Conservation (phyloP, 2,888 invertebrate species). For the Copidosoma aretas region DNA sequence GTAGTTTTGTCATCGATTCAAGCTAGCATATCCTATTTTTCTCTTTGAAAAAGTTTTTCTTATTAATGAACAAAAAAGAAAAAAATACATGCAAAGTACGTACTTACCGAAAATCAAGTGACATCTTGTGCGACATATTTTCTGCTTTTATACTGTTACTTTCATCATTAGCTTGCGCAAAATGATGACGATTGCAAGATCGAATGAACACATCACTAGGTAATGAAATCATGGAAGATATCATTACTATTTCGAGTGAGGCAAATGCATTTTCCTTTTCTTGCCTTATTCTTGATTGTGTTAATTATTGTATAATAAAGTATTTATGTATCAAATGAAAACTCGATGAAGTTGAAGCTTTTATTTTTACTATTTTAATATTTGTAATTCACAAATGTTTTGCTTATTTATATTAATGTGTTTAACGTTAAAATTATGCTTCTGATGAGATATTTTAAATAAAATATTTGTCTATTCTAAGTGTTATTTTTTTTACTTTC, state of each 20-base stretch:
- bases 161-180: neutral
- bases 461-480: neutral
- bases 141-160: slow-evolving; percentile 21
- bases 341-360: neutral
- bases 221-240: neutral
- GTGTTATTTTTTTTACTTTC: neutral
- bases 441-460: neutral
- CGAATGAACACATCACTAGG: neutral
- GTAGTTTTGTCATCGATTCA: too few species aligned
- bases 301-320: slow-evolving; percentile 27
- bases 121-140: slow-evolving; percentile 9
- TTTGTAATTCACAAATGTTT: neutral
- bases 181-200: neutral
- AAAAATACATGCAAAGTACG: slow-evolving; percentile 10
- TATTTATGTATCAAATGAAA: slow-evolving; percentile 23
- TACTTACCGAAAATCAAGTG: slow-evolving; percentile 29
- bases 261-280: slow-evolving; percentile 10
- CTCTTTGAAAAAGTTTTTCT: too few species aligned
- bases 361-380: neutral
- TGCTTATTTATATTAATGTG: neutral
- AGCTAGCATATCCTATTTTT: too few species aligned
- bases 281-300: slow-evolving; percentile 14
- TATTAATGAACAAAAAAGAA: neutral
- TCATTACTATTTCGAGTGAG: neutral
- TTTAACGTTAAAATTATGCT: neutral